These are phyloP conservation scores for Drosophila borborema DNA, from an alignment of 2,888 invertebrate species.

Conservation along the genomic window DNA sequence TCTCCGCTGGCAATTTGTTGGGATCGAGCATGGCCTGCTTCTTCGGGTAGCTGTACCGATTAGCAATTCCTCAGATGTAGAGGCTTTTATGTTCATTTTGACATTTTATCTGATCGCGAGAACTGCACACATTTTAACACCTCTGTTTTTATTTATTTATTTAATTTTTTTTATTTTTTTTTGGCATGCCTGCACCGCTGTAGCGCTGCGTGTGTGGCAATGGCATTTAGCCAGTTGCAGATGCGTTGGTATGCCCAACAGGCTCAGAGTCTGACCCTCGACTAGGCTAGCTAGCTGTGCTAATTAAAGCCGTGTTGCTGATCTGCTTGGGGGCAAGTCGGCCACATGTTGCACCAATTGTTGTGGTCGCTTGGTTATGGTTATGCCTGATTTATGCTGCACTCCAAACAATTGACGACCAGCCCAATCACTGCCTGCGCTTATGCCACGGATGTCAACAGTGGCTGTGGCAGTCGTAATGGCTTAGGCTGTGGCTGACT, in stretches of 20 bases:
- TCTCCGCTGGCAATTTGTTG: conserved; percentile 69
- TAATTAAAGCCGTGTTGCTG: conserved; percentile 59
- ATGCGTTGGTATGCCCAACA: conserved; percentile 52
- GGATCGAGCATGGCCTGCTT: conserved; percentile 16
- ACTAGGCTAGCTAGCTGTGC: conserved; percentile 27
- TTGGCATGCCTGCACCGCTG: conserved; percentile 24
- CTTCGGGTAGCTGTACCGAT: conserved; percentile 52
- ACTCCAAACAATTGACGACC: conserved; percentile 52
- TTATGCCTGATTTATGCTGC: conserved; percentile 82
- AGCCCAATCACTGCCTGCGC: conserved; percentile 44
- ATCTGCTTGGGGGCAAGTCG: conserved; percentile 8
- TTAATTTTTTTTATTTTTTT: conserved; percentile 14
- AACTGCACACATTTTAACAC: conserved; percentile 83
- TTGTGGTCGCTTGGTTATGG: conserved; percentile 70
- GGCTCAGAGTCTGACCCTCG: conserved; percentile 9
- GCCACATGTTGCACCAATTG: conserved; percentile 82
- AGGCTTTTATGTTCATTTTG: conserved; percentile 84
- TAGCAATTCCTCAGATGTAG: conserved; percentile 82
- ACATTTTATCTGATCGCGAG: conserved; percentile 83
- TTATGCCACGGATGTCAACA: conserved; percentile 80
- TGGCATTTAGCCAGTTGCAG: conserved; percentile 31
- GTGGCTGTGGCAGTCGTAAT: conserved; percentile 1
- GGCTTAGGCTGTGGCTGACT: not conserved
- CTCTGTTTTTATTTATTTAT: conserved; percentile 41
- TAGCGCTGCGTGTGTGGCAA: conserved; percentile 45